These are phyloP conservation scores for Leptothorax acervorum DNA, from an alignment of 2,888 invertebrate species.

Conservation along the genomic window DNA sequence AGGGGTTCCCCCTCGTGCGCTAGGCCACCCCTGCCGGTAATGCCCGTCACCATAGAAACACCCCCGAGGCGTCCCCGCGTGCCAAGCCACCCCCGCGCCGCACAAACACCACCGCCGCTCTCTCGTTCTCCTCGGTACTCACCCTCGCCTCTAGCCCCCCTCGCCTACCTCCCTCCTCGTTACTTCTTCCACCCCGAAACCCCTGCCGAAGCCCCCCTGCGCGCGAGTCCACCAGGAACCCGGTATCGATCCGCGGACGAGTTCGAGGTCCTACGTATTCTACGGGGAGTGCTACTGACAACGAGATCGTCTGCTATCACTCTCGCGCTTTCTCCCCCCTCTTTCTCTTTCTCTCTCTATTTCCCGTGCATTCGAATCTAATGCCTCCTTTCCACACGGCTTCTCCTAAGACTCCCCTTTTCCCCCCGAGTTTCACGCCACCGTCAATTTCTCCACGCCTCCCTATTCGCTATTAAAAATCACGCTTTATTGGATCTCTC, in stretches of 20 bases:
- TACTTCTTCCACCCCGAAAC: conserved; percentile 61
- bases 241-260: conserved; percentile 80
- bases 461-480: conserved; percentile 59
- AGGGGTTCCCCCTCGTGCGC: conserved; percentile 56
- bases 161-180: conserved; percentile 42
- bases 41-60: conserved; percentile 82
- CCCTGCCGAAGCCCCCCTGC: conserved; percentile 72
- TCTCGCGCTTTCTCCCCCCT: conserved; percentile 54
- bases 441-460: not conserved
- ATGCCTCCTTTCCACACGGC: conserved; percentile 50
- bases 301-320: conserved; percentile 71
- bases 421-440: not conserved
- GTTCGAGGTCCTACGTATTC: conserved; percentile 80
- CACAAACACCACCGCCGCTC: conserved; percentile 60
- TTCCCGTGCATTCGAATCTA: conserved; percentile 37
- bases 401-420: conserved; percentile 32
- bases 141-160: conserved; percentile 35
- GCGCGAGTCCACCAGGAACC: conserved; percentile 77
- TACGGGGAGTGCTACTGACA: conserved; percentile 79
- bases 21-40: conserved; percentile 77
- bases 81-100: conserved; percentile 79
- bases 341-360: not conserved
- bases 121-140: conserved; percentile 42
- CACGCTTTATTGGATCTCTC: conserved; percentile 68
- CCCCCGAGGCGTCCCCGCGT: conserved; percentile 82